Evolutionary conservation across 1,140 invertebrate species (phyloP).

Genomic region (Papilio polytes): DNA sequence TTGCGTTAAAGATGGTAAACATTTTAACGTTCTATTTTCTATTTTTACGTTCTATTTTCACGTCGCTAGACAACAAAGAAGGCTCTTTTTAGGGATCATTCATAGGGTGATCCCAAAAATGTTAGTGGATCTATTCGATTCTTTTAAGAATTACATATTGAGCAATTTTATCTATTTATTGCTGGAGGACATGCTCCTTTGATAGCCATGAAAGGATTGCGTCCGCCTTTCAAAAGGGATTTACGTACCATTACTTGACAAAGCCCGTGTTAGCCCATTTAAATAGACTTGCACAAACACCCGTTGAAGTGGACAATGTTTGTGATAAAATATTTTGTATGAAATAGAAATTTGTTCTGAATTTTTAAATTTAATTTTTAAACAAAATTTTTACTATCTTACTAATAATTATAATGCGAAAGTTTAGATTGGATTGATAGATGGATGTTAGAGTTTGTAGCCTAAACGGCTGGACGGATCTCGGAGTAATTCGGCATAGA

Average conservation of each 20-base stretch:
- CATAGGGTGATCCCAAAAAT: constrained; percentile 55
- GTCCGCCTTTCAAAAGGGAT: constrained; percentile 52
- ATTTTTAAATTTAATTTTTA: neutral
- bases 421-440: no score
- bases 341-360: neutral
- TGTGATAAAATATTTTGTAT: constrained; percentile 11
- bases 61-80: constrained; percentile 53
- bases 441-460: no score
- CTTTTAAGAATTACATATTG: constrained; percentile 62
- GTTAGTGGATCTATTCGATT: constrained; percentile 62
- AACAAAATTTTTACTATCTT: neutral
- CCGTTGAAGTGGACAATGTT: neutral
- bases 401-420: no score
- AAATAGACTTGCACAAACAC: constrained; percentile 23
- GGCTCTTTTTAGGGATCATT: constrained; percentile 49
- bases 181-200: constrained; percentile 58
- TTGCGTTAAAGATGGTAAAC: neutral
- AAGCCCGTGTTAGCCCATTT: constrained; percentile 38
- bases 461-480: no score
- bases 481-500: no score
- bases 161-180: constrained; percentile 60
- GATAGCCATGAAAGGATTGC: constrained; percentile 62
- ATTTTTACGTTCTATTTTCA: constrained; percentile 54
- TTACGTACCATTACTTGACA: constrained; percentile 53
- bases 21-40: no score